phyloP scores from a whole-genome alignment of 2,113 vertebrate genomes.

The Lathamus discolor region DNA sequence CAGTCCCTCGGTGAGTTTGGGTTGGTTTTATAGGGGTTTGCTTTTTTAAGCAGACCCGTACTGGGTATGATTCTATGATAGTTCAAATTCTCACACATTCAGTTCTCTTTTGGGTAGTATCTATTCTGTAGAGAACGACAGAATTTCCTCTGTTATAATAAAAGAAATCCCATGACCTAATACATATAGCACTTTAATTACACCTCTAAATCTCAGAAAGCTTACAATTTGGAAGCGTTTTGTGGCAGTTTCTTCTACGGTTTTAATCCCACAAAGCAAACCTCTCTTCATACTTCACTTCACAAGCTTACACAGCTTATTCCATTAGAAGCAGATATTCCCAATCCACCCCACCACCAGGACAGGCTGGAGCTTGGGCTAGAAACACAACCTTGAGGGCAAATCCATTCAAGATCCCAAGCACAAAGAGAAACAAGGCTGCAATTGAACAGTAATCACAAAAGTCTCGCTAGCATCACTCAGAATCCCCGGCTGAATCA shows the following conservation, averaged over 20 bases:
- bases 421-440: neutral
- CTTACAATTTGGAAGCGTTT: constrained; percentile 8
- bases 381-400: neutral
- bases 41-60: neutral
- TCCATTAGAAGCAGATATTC: neutral
- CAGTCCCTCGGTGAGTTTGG: no score
- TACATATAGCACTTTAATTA: neutral
- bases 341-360: neutral
- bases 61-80: neutral
- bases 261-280: constrained; percentile 42
- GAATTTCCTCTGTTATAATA: neutral
- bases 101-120: neutral
- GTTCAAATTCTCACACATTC: neutral
- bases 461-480: neutral
- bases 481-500: neutral
- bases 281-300: neutral
- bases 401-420: neutral
- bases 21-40: neutral
- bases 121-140: neutral
- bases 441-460: neutral
- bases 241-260: constrained; percentile 6
- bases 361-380: neutral
- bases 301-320: neutral
- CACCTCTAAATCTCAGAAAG: neutral
- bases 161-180: constrained; percentile 19